Base-by-base conservation (phyloP, 2,888 invertebrate species). In the Mesorhabditis spiculigera region DNA sequence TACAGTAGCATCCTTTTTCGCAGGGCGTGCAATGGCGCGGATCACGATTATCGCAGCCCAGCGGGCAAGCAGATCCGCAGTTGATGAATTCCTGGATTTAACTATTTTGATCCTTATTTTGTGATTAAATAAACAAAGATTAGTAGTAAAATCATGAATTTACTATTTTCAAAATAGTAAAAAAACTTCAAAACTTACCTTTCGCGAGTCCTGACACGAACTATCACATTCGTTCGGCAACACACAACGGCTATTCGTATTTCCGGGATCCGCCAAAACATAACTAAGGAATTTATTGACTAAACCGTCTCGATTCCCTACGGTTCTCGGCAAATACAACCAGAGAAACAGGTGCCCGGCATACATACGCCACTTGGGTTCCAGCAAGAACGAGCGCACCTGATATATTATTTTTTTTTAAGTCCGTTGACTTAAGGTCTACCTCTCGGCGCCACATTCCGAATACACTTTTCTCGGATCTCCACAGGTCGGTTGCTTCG, bases 1-100 rank as follows among this genome's bases (percentile, higher is more conserved):
- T 75, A 70, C 84, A 84, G 73, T 81, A 84, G 64, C 84, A 84
- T 8, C 84, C 84, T 10, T 79, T 73, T 16, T 78, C 73, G 67
- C 84, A 84, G 8, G 84, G 84, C 0, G 82, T 76, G 68, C 84
- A 84, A 62, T 75, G 75, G 8, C 74, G 73, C 6, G 77, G 78
- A 63, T 75, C 75, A 4, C 77, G 73, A 63, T 81, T 83, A 61
- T 82, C 81, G 65, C 83, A 83, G 28, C 81, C 83, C 65, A 83
- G 73, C 5, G 83, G 83, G 69, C 83, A 83, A 3, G 82, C 79
- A 28, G 82, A 79, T 6, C 79, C 81, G 65, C 81, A 81, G 5
- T 75, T 74, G 8, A 76, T 69, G 67, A 75, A 81, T 65, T 82
- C 81, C 71, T 81, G 67, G n/a, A 45, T 28, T 28, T 28, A 28